Conservation (phyloP, 2,888 invertebrate species). For the Lithophane socia region DNA sequence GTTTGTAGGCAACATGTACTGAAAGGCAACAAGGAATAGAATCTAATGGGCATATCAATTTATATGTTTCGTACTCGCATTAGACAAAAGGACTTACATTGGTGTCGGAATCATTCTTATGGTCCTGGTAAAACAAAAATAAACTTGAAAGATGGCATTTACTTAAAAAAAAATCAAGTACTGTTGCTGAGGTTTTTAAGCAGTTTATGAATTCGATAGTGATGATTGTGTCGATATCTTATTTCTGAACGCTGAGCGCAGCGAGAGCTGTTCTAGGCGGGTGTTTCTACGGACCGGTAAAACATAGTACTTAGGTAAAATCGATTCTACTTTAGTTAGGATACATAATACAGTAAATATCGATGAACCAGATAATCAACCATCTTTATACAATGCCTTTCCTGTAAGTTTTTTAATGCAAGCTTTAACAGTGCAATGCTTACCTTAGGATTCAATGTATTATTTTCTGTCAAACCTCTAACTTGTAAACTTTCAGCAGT, state of each 20-base stretch:
- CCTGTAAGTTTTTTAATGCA: background rate
- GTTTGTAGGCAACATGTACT: background rate
- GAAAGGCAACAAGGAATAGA: background rate
- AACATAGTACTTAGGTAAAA: background rate
- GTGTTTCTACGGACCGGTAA: background rate
- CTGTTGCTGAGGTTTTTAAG: background rate
- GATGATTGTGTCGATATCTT: background rate
- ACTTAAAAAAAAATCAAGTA: background rate
- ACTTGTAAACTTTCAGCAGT: slow-evolving; percentile 97
- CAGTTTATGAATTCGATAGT: background rate
- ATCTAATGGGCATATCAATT: background rate
- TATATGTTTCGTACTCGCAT: slow-evolving; percentile 8
- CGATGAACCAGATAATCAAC: background rate
- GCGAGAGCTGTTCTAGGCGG: background rate
- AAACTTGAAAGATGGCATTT: background rate
- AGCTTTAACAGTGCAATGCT: slow-evolving; percentile 53
- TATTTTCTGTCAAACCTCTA: slow-evolving; percentile 96
- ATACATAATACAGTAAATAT: background rate
- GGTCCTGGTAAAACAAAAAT: slow-evolving; percentile 20
- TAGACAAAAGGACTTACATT: slow-evolving; percentile 10
- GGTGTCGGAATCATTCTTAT: background rate
- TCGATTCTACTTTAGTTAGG: slow-evolving; percentile 12
- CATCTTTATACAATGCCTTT: background rate
- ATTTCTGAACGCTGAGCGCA: background rate
- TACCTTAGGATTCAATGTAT: slow-evolving; percentile 91